These are phyloP conservation scores for Drosophila serrata DNA, from an alignment of 1,140 invertebrate species.

Conservation along the genomic window DNA sequence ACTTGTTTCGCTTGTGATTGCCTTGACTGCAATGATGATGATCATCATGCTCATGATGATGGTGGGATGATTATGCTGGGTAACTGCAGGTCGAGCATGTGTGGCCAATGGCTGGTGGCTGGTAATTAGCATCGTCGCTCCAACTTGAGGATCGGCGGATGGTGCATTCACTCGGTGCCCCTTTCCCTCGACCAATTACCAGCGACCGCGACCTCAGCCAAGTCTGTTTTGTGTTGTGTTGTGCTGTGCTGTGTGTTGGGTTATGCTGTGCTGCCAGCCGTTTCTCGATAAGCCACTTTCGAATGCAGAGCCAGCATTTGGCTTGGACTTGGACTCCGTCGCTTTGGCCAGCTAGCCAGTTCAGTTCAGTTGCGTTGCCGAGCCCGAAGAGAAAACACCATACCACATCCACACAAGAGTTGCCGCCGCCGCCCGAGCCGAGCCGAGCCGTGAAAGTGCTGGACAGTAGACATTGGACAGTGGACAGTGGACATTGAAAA, in stretches of 20 bases:
- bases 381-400: constrained; percentile 79
- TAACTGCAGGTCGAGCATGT: constrained; percentile 65
- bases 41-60: constrained; percentile 11
- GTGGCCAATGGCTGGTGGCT: constrained; percentile 60
- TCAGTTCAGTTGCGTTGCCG: constrained; percentile 71
- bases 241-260: constrained; percentile 12
- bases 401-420: constrained; percentile 50
- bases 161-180: constrained; percentile 21
- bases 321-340: constrained; percentile 40
- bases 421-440: constrained; percentile 26
- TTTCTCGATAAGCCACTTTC: constrained; percentile 81
- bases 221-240: constrained; percentile 38
- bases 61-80: constrained; percentile 59
- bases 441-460: constrained; percentile 74
- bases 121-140: constrained; percentile 70
- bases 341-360: constrained; percentile 56
- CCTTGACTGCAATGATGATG: constrained; percentile 10
- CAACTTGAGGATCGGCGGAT: constrained; percentile 10
- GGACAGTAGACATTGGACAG: constrained; percentile 26
- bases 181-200: constrained; percentile 62
- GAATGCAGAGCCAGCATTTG: constrained; percentile 76
- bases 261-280: constrained; percentile 39
- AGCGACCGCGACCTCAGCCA: constrained; percentile 55
- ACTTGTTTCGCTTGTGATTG: constrained; percentile 57
- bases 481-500: constrained; percentile 53